Evolutionary conservation across 1,140 invertebrate species (phyloP).

Genomic region (Nomia melanderi): DNA sequence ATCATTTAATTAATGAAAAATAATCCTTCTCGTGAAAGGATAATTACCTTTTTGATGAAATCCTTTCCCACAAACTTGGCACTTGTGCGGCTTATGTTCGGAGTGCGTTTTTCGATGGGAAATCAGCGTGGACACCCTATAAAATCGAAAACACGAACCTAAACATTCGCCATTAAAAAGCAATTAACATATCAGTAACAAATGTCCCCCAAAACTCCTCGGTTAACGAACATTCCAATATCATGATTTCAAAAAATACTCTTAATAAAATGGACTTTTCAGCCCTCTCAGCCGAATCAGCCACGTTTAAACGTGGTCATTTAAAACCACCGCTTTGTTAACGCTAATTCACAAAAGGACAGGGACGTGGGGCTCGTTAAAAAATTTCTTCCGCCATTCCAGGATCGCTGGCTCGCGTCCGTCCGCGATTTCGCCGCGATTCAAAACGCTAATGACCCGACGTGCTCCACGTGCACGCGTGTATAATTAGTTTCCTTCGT

Average conservation of each 20-base stretch:
- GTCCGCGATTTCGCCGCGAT: conserved; percentile 5
- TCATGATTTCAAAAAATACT: no score
- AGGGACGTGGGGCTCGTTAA: conserved; percentile 25
- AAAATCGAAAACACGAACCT: conserved; percentile 20
- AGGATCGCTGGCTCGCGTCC: conserved; percentile 1
- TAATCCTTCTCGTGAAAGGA: no score
- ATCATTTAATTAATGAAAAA: neutral
- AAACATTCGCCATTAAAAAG: no score
- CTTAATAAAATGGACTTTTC: no score
- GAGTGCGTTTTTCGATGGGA: conserved; percentile 89
- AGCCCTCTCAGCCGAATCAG: neutral
- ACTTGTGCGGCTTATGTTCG: conserved; percentile 87
- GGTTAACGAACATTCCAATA: no score
- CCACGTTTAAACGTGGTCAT: neutral
- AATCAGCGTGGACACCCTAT: conserved; percentile 87
- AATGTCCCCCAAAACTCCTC: no score
- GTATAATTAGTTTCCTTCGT: neutral
- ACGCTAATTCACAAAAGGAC: conserved; percentile 31
- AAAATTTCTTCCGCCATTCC: conserved; percentile 4
- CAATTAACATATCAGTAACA: no score
- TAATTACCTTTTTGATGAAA: conserved; percentile 89
- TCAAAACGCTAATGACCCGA: conserved; percentile 39
- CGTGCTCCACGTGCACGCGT: neutral
- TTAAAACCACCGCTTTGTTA: neutral
- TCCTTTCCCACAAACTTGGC: conserved; percentile 87